Conservation (phyloP, 1,140 invertebrate species). For the Chrysopa pallens region DNA sequence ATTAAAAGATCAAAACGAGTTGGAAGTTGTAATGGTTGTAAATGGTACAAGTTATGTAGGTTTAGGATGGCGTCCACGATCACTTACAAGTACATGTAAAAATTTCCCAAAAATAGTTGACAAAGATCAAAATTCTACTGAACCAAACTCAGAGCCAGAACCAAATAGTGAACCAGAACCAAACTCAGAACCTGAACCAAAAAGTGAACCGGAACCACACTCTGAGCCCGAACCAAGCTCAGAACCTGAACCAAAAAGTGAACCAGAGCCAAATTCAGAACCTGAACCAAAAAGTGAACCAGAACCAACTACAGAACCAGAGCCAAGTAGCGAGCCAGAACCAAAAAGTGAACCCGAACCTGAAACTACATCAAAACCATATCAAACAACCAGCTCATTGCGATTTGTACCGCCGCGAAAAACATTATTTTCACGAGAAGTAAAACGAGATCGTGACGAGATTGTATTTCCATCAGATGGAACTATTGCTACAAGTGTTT, state of each 20-base stretch:
- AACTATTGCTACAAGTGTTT: constrained; percentile 35
- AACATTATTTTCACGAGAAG: constrained; percentile 4
- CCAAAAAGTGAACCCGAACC: constrained; percentile 19
- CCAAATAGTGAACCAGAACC: constrained; percentile 15
- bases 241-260: constrained; percentile 16
- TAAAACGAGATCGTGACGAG: neutral
- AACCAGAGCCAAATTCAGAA: constrained; percentile 14
- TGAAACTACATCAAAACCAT: constrained; percentile 15
- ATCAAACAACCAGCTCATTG: constrained; percentile 17
- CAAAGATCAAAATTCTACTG: constrained; percentile 6
- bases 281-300: constrained; percentile 10
- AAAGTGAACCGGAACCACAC: constrained; percentile 17
- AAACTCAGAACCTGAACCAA: constrained; percentile 6
- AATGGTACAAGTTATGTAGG: constrained; percentile 76
- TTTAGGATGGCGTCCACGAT: constrained; percentile 62
- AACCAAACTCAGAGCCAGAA: constrained; percentile 14
- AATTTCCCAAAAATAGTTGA: constrained; percentile 52
- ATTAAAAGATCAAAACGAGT: constrained; percentile 56
- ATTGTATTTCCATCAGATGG: constrained; percentile 14
- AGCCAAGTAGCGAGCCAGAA: constrained; percentile 13
- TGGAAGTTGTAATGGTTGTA: constrained; percentile 68
- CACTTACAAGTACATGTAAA: constrained; percentile 50
- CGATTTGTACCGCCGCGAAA: constrained; percentile 9
- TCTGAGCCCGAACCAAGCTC: constrained; percentile 22
- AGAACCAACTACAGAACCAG: constrained; percentile 7